Percentiles rank a stretch among this genome's conserved stretches.
phyloP scores from a whole-genome alignment of 2,888 invertebrate species.

The Diplazon laetatorius region DNA sequence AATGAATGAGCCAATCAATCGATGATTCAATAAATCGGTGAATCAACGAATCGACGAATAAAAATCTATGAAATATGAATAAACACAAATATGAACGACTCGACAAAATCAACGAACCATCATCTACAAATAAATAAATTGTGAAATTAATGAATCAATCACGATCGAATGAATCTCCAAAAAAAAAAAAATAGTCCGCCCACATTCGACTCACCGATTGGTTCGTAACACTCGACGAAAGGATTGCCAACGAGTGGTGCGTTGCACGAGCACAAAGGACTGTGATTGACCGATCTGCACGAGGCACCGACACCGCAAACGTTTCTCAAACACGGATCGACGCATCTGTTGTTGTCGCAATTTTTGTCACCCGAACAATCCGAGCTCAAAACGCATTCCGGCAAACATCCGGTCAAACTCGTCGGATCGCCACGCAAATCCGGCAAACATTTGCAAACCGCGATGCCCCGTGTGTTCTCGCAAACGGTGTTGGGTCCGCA shows the following conservation, averaged over 20 bases:
- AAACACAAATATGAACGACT: too few relatives aligned
- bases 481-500: constrained; percentile 84
- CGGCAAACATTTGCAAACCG: constrained; percentile 82
- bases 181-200: background rate
- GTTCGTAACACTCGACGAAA: constrained; percentile 82
- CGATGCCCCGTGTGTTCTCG: constrained; percentile 80
- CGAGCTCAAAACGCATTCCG: constrained; percentile 84
- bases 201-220: constrained; percentile 79
- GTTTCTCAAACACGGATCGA: constrained; percentile 90
- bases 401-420: constrained; percentile 82
- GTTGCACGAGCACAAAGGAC: constrained; percentile 91
- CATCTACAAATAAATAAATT: background rate
- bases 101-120: too few relatives aligned
- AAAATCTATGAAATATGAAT: too few relatives aligned
- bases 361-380: constrained; percentile 92
- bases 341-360: constrained; percentile 91
- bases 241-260: constrained; percentile 83
- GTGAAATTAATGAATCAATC: background rate
- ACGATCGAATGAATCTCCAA: too few relatives aligned
- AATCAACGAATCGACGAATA: too few relatives aligned
- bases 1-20: too few relatives aligned
- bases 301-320: constrained; percentile 91
- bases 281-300: constrained; percentile 90
- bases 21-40: too few relatives aligned
- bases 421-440: constrained; percentile 81